Conservation (phyloP, 2,113 vertebrate genomes). For the Marmota monax region DNA sequence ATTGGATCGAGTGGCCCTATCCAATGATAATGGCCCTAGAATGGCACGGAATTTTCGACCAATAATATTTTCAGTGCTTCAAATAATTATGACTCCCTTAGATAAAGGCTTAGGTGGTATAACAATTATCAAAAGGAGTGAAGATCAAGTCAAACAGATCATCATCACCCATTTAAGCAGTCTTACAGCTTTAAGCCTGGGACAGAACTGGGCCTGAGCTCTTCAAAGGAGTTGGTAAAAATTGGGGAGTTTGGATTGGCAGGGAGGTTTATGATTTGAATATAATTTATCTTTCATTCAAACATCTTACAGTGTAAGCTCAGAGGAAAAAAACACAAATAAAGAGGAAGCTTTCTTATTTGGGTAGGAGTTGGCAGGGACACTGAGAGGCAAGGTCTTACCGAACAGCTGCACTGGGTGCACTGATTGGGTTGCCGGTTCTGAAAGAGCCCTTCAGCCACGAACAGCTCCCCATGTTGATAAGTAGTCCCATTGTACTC, state of each 20-base stretch:
- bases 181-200: neutral
- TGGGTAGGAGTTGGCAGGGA: neutral
- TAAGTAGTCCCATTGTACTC: slow-evolving; percentile 90
- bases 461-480: slow-evolving; percentile 89
- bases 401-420: slow-evolving; percentile 91
- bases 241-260: neutral
- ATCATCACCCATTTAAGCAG: neutral
- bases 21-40: neutral
- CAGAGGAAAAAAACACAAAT: neutral
- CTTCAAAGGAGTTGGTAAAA: neutral
- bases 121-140: neutral
- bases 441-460: slow-evolving; percentile 90
- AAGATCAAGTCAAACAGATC: neutral
- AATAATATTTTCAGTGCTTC: neutral
- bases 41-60: neutral
- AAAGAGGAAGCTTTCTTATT: neutral
- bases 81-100: neutral
- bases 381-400: slow-evolving; percentile 78
- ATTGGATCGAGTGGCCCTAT: neutral
- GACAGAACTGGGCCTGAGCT: neutral
- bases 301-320: neutral
- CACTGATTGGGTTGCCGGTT: slow-evolving; percentile 90
- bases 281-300: slow-evolving; percentile 13
- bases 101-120: neutral
- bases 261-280: slow-evolving; percentile 17